Conservation (phyloP, 2,797 vertebrate genomes). For the Paguma larvata region DNA sequence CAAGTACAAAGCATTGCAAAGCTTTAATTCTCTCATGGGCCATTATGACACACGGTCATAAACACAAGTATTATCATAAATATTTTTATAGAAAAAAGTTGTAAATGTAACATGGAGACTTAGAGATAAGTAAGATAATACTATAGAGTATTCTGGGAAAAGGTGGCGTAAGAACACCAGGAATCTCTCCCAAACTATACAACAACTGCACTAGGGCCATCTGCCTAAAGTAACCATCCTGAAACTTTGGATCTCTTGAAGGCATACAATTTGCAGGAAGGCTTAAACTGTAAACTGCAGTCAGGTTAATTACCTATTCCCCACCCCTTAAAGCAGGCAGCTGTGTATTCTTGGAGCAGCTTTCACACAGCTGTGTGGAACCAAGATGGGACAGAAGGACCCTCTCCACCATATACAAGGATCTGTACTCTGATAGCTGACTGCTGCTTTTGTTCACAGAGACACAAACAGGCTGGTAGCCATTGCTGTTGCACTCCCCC, state of each 20-base stretch:
- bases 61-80: neutral
- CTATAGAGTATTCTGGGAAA: neutral
- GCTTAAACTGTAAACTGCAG: neutral
- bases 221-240: neutral
- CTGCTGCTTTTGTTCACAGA: neutral
- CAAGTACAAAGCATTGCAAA: neutral
- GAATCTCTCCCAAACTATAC: neutral
- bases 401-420: neutral
- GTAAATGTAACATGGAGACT: neutral
- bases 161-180: neutral
- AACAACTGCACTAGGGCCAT: neutral
- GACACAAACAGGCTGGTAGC: neutral
- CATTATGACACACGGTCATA: neutral
- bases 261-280: neutral
- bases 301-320: neutral
- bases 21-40: neutral
- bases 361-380: neutral
- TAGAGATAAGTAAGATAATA: no score
- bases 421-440: neutral
- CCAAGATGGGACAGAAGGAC: neutral
- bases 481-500: neutral
- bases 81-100: neutral
- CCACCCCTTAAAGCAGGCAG: neutral
- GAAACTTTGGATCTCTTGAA: neutral
- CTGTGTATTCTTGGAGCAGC: neutral